Percentiles rank a stretch among this genome's conserved stretches.
phyloP scores from a whole-genome alignment of 2,888 invertebrate species.

The Gastrophysa polygoni region DNA sequence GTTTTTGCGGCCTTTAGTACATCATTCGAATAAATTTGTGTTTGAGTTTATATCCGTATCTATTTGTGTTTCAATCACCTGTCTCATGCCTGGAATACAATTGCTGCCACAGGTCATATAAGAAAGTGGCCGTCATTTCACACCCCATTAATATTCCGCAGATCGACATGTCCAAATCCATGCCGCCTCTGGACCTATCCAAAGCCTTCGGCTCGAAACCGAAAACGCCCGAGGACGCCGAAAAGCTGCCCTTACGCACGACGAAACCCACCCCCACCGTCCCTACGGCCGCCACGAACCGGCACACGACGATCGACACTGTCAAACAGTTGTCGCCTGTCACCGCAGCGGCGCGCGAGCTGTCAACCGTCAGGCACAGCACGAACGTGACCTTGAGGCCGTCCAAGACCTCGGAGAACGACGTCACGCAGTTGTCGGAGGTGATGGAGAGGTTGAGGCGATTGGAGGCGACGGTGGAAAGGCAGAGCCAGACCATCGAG shows the following conservation, averaged over 20 bases:
- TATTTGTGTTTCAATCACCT: too few relatives aligned
- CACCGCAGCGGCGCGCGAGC: conserved; percentile 10
- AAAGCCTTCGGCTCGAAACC: conserved; percentile 32
- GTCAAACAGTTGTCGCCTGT: conserved; percentile 9
- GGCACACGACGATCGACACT: background rate
- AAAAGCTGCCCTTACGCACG: conserved; percentile 38
- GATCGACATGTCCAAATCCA: conserved; percentile 43
- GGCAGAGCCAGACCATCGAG: conserved; percentile 67
- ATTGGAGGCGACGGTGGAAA: conserved; percentile 65
- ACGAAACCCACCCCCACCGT: conserved; percentile 38
- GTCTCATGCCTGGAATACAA: too few relatives aligned
- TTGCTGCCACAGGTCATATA: too few relatives aligned
- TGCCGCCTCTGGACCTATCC: conserved; percentile 35
- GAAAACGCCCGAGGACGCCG: conserved; percentile 49
- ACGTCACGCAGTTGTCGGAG: conserved; percentile 50
- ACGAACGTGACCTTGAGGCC: conserved; percentile 5
- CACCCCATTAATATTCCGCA: background rate
- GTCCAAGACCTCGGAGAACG: conserved; percentile 17
- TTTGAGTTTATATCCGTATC: too few relatives aligned
- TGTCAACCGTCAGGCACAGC: conserved; percentile 40
- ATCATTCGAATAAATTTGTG: too few relatives aligned
- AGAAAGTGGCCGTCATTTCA: too few relatives aligned
- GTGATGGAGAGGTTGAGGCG: conserved; percentile 60
- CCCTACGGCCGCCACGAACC: conserved; percentile 15
- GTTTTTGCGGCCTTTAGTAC: too few relatives aligned